phyloP scores from a whole-genome alignment of 2,113 vertebrate genomes.

The Thalassoma bifasciatum region DNA sequence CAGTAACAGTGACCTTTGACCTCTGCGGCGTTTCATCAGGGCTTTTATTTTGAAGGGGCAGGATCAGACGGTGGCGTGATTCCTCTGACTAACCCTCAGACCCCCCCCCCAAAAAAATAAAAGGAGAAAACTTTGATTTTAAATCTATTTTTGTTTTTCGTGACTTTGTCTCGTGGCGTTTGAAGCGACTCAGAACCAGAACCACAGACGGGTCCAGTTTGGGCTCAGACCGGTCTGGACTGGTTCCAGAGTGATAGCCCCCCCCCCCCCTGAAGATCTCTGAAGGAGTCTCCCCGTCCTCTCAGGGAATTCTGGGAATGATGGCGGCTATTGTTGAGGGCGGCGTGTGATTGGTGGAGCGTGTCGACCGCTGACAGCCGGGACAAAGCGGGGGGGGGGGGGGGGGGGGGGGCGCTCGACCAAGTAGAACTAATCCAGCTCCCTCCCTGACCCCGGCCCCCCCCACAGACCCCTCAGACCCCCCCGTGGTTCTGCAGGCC shows the following conservation, averaged over 20 bases:
- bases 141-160: neutral
- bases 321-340: constrained; percentile 78
- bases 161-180: neutral
- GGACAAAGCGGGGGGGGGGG: constrained; percentile 70
- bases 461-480: neutral
- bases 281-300: constrained; percentile 51
- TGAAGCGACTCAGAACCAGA: neutral
- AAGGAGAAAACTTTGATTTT: too few relatives aligned
- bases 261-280: constrained; percentile 64
- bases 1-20: too few relatives aligned
- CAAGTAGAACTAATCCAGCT: constrained; percentile 80
- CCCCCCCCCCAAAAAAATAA: too few relatives aligned
- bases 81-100: too few relatives aligned
- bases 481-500: neutral
- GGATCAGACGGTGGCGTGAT: too few relatives aligned
- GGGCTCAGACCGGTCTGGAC: neutral
- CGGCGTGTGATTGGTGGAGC: constrained; percentile 82
- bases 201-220: neutral
- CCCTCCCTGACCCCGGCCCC: constrained; percentile 5
- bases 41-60: too few relatives aligned
- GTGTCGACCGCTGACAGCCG: constrained; percentile 75
- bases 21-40: too few relatives aligned
- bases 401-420: constrained; percentile 43
- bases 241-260: too few relatives aligned
- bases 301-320: constrained; percentile 73